Percentiles rank a stretch among this genome's conserved stretches.
These are phyloP conservation scores for Drosophila quinaria DNA, from an alignment of 2,888 invertebrate species.

Conservation along the genomic window DNA sequence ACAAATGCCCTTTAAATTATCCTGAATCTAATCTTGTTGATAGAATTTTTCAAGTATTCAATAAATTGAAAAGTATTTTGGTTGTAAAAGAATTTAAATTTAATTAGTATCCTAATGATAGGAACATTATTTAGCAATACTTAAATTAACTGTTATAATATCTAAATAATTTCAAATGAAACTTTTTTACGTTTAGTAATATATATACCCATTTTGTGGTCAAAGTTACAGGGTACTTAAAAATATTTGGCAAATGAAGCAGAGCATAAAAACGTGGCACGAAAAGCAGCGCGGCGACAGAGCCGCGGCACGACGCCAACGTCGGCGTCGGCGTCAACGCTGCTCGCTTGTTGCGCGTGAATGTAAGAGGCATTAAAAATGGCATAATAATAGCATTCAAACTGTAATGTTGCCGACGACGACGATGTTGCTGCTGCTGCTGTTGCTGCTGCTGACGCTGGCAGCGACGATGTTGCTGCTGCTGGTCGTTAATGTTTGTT, in stretches of 20 bases:
- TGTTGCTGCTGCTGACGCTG: slow-evolving; percentile 26
- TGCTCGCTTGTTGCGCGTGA: slow-evolving; percentile 58
- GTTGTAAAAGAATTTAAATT: too few species aligned
- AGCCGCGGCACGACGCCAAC: slow-evolving; percentile 9
- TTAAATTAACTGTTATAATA: too few species aligned
- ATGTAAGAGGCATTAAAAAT: slow-evolving; percentile 62
- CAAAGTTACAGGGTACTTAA: slow-evolving; percentile 31
- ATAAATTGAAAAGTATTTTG: too few species aligned
- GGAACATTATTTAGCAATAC: too few species aligned
- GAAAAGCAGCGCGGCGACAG: slow-evolving; percentile 34
- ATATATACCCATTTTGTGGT: not conserved
- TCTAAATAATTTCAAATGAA: not conserved
- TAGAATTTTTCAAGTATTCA: too few species aligned
- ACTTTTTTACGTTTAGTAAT: not conserved
- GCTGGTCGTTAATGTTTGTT: slow-evolving; percentile 58
- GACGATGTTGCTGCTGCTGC: slow-evolving; percentile 25
- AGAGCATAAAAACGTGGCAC: slow-evolving; percentile 51
- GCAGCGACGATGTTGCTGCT: slow-evolving; percentile 32
- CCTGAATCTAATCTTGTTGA: too few species aligned
- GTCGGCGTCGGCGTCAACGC: slow-evolving; percentile 23
- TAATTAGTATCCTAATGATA: too few species aligned
- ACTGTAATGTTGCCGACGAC: slow-evolving; percentile 68
- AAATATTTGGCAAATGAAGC: slow-evolving; percentile 50
- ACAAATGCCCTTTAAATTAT: not conserved
- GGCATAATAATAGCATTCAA: slow-evolving; percentile 81